phyloP scores from a whole-genome alignment of 2,888 invertebrate genomes.

The Campoplex capitator region DNA sequence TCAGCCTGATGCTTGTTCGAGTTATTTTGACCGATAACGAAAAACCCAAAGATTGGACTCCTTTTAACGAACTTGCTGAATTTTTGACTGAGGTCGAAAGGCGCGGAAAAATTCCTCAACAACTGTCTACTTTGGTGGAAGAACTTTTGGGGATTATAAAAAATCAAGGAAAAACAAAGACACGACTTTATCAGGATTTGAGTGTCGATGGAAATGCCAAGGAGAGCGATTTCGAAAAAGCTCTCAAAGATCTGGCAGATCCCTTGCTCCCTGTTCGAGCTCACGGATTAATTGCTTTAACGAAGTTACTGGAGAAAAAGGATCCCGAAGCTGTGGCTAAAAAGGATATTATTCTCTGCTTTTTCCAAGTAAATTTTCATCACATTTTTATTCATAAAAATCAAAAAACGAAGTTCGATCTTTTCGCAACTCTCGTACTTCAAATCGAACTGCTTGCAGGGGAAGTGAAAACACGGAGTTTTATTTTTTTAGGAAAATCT shows the following conservation, averaged over 20 bases:
- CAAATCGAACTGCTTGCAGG: no score
- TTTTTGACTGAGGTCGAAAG: conserved; percentile 75
- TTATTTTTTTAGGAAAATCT: conserved; percentile 88
- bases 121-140: conserved; percentile 74
- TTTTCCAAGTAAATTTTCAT: conserved; percentile 88
- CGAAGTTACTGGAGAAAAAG: conserved; percentile 89
- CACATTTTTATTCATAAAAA: background rate
- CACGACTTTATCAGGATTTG: conserved; percentile 76
- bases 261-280: conserved; percentile 91
- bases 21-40: conserved; percentile 79
- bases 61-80: conserved; percentile 79
- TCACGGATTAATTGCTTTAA: conserved; percentile 91
- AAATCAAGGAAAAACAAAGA: conserved; percentile 74
- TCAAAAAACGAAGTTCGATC: background rate
- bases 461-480: background rate
- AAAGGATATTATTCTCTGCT: conserved; percentile 88
- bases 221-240: conserved; percentile 86
- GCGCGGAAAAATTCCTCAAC: conserved; percentile 66
- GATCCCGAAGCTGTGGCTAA: conserved; percentile 88
- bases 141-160: conserved; percentile 81
- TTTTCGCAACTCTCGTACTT: background rate
- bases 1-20: conserved; percentile 83
- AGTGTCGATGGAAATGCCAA: conserved; percentile 70
- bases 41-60: conserved; percentile 75
- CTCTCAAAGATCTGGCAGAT: conserved; percentile 89